phyloP scores from a whole-genome alignment of 2,113 vertebrate genomes.

The Epinephelus fuscoguttatus region DNA sequence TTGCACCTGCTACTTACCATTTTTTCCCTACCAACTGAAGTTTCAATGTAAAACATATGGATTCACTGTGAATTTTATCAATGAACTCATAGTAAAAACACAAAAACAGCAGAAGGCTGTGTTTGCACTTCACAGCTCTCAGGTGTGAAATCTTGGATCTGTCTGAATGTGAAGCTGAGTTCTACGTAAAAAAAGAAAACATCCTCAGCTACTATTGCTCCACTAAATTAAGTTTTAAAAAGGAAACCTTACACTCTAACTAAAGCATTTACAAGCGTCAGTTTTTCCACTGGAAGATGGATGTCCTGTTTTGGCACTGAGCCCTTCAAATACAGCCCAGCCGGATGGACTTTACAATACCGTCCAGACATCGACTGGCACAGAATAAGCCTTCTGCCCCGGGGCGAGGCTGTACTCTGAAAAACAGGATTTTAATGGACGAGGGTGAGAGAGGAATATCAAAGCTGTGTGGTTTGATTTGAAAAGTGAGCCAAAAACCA shows the following conservation, averaged over 20 bases:
- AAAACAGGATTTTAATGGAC: slow-evolving; percentile 63
- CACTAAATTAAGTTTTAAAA: slow-evolving; percentile 21
- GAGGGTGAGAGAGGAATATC: slow-evolving; percentile 43
- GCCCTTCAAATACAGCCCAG: slow-evolving; percentile 1
- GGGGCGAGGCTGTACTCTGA: slow-evolving; percentile 23
- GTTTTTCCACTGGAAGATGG: slow-evolving; percentile 30
- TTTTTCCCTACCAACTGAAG: neutral
- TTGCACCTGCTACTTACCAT: neutral
- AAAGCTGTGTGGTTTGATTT: slow-evolving; percentile 62
- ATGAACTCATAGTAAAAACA: neutral
- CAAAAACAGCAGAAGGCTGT: neutral
- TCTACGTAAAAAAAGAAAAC: neutral
- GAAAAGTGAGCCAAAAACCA: slow-evolving; percentile 78
- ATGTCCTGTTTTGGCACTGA: slow-evolving; percentile 35
- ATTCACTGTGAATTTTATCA: neutral
- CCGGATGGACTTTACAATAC: slow-evolving; percentile 37
- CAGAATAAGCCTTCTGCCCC: slow-evolving; percentile 26
- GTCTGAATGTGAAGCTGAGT: neutral
- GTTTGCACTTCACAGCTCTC: neutral
- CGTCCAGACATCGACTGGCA: slow-evolving; percentile 47
- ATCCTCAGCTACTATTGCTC: neutral
- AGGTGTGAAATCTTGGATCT: neutral
- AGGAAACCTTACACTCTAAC: neutral
- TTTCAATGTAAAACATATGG: neutral
- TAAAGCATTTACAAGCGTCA: slow-evolving; percentile 32